A percentile compares a stretch with the other conserved stretches of the same genome.
Conservation (phyloP, 2,888 invertebrate species). For the Ophion obscuratus region DNA sequence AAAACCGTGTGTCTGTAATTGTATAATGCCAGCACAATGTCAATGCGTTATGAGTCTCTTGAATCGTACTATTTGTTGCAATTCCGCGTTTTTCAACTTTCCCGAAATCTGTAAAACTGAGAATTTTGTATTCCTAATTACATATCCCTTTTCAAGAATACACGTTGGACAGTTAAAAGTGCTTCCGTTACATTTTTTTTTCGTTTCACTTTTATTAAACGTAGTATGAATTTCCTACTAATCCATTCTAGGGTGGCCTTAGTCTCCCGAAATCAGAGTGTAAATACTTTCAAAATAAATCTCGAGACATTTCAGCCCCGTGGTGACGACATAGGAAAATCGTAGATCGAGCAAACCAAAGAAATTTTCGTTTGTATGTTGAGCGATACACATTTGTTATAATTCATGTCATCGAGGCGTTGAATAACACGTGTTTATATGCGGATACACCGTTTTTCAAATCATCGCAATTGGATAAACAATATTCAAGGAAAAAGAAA, state of each 20-base stretch:
- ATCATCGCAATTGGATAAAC: not conserved
- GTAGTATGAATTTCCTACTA: not conserved
- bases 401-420: constrained; percentile 55
- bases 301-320: not conserved
- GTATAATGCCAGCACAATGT: no score
- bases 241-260: not conserved
- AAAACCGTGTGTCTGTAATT: no score
- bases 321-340: not conserved
- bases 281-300: not conserved
- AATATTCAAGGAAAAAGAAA: constrained; percentile 25
- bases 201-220: not conserved
- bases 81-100: not conserved
- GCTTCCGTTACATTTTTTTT: no score
- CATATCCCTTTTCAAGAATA: no score
- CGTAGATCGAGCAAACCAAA: not conserved
- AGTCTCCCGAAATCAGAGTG: not conserved
- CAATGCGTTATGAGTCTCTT: not conserved
- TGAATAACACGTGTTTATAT: constrained; percentile 57
- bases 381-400: constrained; percentile 42
- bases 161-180: no score
- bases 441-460: constrained; percentile 10
- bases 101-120: not conserved
- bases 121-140: not conserved
- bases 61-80: not conserved
- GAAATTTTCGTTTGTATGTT: not conserved